phyloP scores from a whole-genome alignment of 2,113 vertebrate genomes.

The Mus musculus region DNA sequence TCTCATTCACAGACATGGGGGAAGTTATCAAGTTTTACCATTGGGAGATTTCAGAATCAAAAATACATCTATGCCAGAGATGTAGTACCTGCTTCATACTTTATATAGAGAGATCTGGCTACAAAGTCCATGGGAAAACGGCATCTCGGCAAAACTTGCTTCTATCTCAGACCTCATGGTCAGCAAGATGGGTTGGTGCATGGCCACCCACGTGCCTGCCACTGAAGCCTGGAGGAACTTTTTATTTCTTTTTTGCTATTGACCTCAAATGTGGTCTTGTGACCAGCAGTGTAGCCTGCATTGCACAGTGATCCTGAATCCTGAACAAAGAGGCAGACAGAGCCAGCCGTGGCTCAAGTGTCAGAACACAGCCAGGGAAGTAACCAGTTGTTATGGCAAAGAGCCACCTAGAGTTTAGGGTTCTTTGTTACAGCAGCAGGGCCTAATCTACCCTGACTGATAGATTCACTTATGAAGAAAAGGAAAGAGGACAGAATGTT shows the following conservation, averaged over 20 bases:
- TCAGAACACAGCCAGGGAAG: not conserved
- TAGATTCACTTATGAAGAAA: not conserved
- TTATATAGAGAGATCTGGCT: not conserved
- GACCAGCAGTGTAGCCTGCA: not conserved
- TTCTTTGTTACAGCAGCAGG: conserved; percentile 3
- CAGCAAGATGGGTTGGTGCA: not conserved
- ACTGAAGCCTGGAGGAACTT: not conserved
- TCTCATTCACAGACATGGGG: not conserved
- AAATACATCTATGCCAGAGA: not conserved
- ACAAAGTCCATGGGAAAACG: not conserved
- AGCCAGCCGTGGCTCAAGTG: not conserved
- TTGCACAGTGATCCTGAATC: not conserved
- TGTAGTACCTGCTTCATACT: not conserved
- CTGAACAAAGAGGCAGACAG: not conserved
- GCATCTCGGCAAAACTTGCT: not conserved
- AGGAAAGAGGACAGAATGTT: not conserved
- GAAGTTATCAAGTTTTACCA: not conserved
- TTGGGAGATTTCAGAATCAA: not conserved
- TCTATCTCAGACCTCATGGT: not conserved
- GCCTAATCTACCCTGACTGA: not conserved
- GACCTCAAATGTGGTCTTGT: not conserved
- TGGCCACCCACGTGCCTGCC: not conserved
- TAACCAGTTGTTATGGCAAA: too few relatives aligned
- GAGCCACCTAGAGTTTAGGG: not conserved
- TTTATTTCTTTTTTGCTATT: not conserved